Evolutionary conservation across 2,113 vertebrate species (phyloP).

Genomic region (Urocolius indicus): DNA sequence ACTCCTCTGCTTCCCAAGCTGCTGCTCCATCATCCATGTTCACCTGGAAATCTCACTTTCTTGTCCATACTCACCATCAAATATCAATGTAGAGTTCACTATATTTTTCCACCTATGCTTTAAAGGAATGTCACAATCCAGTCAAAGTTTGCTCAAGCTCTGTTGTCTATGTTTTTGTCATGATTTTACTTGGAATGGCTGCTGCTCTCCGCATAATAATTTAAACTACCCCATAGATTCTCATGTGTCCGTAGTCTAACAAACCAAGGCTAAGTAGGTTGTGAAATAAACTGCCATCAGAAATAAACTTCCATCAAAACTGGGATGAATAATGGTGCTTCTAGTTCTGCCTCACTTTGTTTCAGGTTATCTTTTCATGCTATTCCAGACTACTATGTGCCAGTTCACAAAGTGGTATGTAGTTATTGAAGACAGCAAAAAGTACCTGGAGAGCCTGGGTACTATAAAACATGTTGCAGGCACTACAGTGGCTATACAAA

Average conservation of each 20-base stretch:
- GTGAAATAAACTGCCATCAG: background rate
- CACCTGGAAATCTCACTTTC: background rate
- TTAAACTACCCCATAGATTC: background rate
- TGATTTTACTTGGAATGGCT: background rate
- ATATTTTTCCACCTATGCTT: background rate
- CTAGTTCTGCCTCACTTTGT: background rate
- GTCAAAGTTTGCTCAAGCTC: background rate
- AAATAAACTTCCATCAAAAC: background rate
- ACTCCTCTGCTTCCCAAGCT: background rate
- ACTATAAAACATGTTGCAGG: background rate
- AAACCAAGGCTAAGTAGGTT: background rate
- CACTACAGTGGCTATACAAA: background rate
- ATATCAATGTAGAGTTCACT: background rate
- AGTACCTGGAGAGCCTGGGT: background rate
- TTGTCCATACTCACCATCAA: background rate
- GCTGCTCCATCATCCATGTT: background rate
- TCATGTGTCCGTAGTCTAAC: background rate
- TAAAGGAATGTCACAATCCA: background rate
- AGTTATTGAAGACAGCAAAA: background rate
- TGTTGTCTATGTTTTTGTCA: background rate
- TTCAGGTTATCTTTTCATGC: background rate
- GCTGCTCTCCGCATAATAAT: background rate
- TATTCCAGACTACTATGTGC: background rate
- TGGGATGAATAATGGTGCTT: background rate
- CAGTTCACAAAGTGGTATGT: background rate